Evolutionary conservation across 1,140 invertebrate genomes (phyloP), one percentile per base, ranked within the genome.

Genomic region (Homalodisca vitripennis): DNA sequence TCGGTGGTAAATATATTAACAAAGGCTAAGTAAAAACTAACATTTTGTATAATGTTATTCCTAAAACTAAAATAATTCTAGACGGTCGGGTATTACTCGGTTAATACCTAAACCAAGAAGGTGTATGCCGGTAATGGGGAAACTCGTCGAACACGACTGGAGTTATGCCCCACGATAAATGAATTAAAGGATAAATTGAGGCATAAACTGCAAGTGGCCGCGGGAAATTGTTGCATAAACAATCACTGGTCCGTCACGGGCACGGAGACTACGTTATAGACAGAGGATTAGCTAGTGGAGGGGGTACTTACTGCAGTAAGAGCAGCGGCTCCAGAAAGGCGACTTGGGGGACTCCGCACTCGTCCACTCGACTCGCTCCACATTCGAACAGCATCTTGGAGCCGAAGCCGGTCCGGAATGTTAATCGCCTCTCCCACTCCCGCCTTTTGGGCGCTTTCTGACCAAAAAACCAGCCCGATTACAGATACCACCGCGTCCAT

Each of bases 391-490:
- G 55, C 55, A 30, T 60, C 55, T 60, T 60, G 55, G 22, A 13
- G 24, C 24, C 26, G 10, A 3, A 24, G 26, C 55, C 26, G 55
- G 55, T 24, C n/a, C 13, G 27, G 55, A 60, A 60, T 60, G 55
- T 60, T 60, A 60, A 60, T 60, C 55, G 55, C 3, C 55, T 24
- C 24, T 24, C 24, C 55, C 55, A 13, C 14, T 26, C 22, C 48
- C 12, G 3, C 12, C 55, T 60, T 30, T 60, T 60, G 12, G 22
- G 24, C 24, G 55, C 55, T 27, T 30, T 60, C 55, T 27, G 55
- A 30, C 55, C 55, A 60, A 60, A 60, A 60, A 60, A 60, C 55
- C 55, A 30, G 55, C 55, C 55, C 55, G 55, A 60, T 60, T 60
- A 60, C 55, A 51, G 48, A 51, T 51, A 51, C 48, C n/a, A n/a